Evolutionary conservation across 2,888 invertebrate genomes (phyloP), one percentile per base, ranked within the genome.

Genomic region (Phortica okadai): DNA sequence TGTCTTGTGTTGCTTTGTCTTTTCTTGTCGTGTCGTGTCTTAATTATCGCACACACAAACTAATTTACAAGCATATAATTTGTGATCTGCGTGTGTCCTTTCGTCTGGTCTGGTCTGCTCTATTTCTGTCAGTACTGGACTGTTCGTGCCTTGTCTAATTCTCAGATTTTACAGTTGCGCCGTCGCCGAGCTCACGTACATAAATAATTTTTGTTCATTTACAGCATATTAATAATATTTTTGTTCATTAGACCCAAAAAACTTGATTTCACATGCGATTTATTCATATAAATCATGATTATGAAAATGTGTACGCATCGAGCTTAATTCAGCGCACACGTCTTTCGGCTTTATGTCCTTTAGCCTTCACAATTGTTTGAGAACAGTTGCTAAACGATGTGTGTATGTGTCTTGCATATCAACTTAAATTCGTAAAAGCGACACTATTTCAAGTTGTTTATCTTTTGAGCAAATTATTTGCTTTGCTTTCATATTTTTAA

Each of bases 131-230:
- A 4, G 33, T 2, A 4, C 33, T 33, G 33, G 33, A 33, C 33
- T 33, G 33, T 1, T 33, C 33, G 33, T 33, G 33, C 33, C 33
- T 33, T 33, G 33, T 33, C 33, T 33, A 33, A 33, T 33, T 33
- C 50, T 6, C 6, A 50, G 50, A 14, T 50, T 50, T 33, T 33
- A 33, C 33, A 33, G 33, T 33, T 33, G 33, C 33, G 33, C 33
- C 11, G 8, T 33, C 33, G 11, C 64, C 67, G 42, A 8, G 67
- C 41, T 67, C 67, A 67, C 67, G 67, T 67, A 42, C 67, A 67
- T 67, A 67, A 67, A 67, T 67, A 67, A 66, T 44, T 72, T 72
- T 72, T 33, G n/a, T 72, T 72, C 70, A 72, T 72, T 72, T 72
- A 54, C 56, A 72, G 70, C 54, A 72, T 72, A 72, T 72, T 72